Evolutionary conservation across 2,797 vertebrate genomes (phyloP).

Genomic region (Cottoperca gobio): DNA sequence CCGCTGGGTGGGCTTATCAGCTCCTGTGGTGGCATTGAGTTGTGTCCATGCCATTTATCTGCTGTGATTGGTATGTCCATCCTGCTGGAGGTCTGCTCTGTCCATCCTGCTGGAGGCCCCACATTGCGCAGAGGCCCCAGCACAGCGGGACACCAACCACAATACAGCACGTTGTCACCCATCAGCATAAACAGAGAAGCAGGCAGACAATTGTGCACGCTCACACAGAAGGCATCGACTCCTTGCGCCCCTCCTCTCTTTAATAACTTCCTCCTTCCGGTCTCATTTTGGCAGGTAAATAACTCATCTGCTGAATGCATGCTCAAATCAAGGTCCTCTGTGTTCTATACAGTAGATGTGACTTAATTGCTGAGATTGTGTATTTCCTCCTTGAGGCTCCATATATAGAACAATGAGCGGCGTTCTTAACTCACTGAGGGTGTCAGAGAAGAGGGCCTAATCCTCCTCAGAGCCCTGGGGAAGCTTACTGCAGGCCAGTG

Average conservation of each 20-base stretch:
- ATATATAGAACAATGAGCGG: constrained; percentile 66
- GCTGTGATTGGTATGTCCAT: constrained; percentile 79
- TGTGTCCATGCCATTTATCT: constrained; percentile 70
- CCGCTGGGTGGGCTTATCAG: constrained; percentile 79
- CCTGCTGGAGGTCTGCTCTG: constrained; percentile 74
- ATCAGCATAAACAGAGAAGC: constrained; percentile 50
- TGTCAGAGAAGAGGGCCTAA: constrained; percentile 73
- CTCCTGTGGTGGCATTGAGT: constrained; percentile 82
- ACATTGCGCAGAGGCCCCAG: constrained; percentile 67
- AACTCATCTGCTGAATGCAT: constrained; percentile 38
- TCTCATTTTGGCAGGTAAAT: constrained; percentile 58
- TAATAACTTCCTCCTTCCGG: constrained; percentile 47
- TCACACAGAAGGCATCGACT: constrained; percentile 55
- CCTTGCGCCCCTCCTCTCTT: constrained; percentile 32
- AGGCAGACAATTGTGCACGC: constrained; percentile 63
- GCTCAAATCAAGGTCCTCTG: constrained; percentile 42
- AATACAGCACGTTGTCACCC: constrained; percentile 66
- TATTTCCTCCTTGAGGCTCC: constrained; percentile 68
- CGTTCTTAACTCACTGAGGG: constrained; percentile 72
- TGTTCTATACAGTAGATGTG: constrained; percentile 30
- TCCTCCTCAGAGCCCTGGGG: constrained; percentile 67
- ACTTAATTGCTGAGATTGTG: constrained; percentile 68
- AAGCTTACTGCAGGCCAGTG: constrained; percentile 70
- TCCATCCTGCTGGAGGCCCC: constrained; percentile 71
- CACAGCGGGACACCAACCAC: constrained; percentile 73